phyloP scores from a whole-genome alignment of 2,888 invertebrate species.

The Volucella inflata region DNA sequence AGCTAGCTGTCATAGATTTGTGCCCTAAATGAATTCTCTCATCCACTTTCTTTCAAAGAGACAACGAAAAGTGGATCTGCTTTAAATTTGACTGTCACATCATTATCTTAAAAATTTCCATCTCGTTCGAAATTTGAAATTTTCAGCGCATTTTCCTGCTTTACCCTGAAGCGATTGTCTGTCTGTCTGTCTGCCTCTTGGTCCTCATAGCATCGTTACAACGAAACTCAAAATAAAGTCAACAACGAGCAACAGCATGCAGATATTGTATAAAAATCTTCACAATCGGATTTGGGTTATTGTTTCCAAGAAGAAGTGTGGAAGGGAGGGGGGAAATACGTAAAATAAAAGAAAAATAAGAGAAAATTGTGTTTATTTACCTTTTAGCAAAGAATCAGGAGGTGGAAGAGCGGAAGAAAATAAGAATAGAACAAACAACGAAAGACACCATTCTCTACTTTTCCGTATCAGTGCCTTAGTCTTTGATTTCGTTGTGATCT shows the following conservation, averaged over 20 bases:
- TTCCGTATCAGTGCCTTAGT: neutral
- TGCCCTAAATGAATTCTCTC: constrained; percentile 53
- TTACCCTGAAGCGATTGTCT: neutral
- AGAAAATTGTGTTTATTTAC: no score
- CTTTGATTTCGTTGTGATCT: constrained; percentile 18
- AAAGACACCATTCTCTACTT: neutral
- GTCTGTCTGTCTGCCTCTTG: neutral
- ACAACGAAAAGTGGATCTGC: neutral
- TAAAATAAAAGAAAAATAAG: neutral
- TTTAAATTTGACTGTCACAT: constrained; percentile 2
- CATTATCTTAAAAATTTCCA: constrained; percentile 2
- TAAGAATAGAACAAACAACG: constrained; percentile 17
- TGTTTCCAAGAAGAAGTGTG: constrained; percentile 24
- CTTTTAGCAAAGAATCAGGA: neutral
- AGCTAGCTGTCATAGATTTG: constrained; percentile 57
- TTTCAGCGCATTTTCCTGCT: neutral
- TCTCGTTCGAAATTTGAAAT: no score
- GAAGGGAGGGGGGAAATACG: neutral
- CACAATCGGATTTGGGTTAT: constrained; percentile 55
- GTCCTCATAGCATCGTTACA: neutral
- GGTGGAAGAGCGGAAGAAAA: constrained; percentile 23
- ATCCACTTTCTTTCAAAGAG: constrained; percentile 5
- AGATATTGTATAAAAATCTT: constrained; percentile 37
- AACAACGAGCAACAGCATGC: constrained; percentile 21
- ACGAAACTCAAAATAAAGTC: constrained; percentile 2